Conservation (phyloP, 2,113 vertebrate genomes). For the Sarotherodon lohbergeri region DNA sequence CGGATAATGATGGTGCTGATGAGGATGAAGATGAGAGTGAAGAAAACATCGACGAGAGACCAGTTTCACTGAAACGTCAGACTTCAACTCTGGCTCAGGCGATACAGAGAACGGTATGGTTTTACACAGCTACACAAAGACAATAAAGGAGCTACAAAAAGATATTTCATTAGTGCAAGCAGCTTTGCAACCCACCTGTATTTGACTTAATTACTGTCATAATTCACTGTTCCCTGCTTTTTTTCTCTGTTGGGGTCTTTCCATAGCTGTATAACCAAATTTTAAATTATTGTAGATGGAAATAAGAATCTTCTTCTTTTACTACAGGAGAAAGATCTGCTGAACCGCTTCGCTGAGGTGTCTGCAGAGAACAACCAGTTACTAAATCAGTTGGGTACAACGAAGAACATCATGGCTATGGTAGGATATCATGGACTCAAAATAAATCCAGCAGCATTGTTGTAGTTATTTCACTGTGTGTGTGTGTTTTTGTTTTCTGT, state of each 20-base stretch:
- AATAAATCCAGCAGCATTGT: neutral
- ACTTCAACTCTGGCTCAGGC: slow-evolving; percentile 74
- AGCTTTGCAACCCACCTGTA: neutral
- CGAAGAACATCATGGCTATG: slow-evolving; percentile 78
- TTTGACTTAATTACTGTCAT: neutral
- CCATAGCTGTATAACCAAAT: neutral
- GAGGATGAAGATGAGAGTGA: slow-evolving; percentile 29
- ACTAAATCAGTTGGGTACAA: slow-evolving; percentile 78
- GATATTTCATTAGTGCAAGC: neutral
- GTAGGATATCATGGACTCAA: slow-evolving; percentile 31
- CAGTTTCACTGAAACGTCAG: slow-evolving; percentile 59
- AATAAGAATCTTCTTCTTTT: neutral
- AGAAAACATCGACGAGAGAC: neutral
- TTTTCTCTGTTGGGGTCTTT: neutral
- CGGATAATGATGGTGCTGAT: slow-evolving; percentile 40
- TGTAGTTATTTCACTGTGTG: neutral
- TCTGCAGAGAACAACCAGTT: slow-evolving; percentile 78
- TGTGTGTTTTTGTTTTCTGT: neutral
- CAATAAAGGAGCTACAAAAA: neutral
- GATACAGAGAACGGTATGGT: slow-evolving; percentile 80
- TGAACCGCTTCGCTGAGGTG: slow-evolving; percentile 76
- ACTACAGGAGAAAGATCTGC: slow-evolving; percentile 79
- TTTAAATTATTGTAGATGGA: neutral
- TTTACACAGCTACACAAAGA: neutral
- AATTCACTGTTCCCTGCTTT: neutral